phyloP scores from a whole-genome alignment of 2,113 vertebrate species.

The Coryphaenoides rupestris region DNA sequence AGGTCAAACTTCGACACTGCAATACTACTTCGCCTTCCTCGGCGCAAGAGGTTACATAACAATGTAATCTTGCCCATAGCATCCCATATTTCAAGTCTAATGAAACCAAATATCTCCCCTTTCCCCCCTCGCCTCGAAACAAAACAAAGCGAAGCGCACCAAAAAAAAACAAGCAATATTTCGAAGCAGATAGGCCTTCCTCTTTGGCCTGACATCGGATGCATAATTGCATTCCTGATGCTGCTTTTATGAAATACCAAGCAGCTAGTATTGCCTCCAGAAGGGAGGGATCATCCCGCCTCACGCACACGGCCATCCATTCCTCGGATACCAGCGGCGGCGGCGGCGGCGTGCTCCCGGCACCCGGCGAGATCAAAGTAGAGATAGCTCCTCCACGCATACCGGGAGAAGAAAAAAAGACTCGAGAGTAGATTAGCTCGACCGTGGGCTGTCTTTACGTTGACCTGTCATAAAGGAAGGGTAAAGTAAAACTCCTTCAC shows the following conservation, averaged over 20 bases:
- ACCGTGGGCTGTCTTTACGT: conserved; percentile 22
- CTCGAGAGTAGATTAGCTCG: conserved; percentile 53
- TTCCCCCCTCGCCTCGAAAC: too few species aligned
- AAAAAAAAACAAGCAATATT: conserved; percentile 51
- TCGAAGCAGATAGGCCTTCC: conserved; percentile 30
- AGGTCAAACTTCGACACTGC: too few species aligned
- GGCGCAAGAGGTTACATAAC: too few species aligned
- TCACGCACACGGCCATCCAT: conserved; percentile 55
- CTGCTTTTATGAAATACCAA: conserved; percentile 66
- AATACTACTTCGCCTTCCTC: too few species aligned
- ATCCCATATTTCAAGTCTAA: too few species aligned
- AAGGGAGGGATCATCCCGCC: conserved; percentile 43
- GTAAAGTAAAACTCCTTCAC: conserved; percentile 31
- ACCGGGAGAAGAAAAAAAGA: conserved; percentile 49
- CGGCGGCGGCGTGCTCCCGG: too few species aligned
- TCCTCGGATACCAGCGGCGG: conserved; percentile 25
- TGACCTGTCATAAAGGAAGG: conserved; percentile 26
- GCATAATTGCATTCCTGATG: conserved; percentile 57
- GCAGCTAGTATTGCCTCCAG: conserved; percentile 55
- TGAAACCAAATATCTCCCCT: too few species aligned
- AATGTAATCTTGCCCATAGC: too few species aligned
- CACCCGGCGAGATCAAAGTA: conserved; percentile 59
- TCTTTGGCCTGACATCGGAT: conserved; percentile 34
- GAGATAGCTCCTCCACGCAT: conserved; percentile 53
- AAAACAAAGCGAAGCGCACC: not conserved